phyloP scores from a whole-genome alignment of 2,888 invertebrate species.

The Epsilonema sp. region DNA sequence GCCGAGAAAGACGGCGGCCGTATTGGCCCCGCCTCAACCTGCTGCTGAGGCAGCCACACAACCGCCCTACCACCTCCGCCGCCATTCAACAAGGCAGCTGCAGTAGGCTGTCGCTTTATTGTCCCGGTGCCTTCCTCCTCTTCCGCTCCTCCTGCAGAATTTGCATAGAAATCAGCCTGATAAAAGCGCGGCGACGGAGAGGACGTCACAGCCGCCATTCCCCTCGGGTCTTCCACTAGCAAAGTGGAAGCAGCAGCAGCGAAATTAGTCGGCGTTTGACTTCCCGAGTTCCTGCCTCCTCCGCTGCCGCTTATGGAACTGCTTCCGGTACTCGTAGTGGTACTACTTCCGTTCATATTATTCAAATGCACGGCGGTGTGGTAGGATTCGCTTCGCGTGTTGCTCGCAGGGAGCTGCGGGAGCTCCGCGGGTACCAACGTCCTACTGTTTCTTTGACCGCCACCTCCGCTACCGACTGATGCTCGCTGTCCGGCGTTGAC shows the following conservation, averaged over 20 bases:
- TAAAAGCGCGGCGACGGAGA: not conserved
- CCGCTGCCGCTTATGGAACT: not conserved
- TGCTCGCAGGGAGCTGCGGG: constrained; percentile 2
- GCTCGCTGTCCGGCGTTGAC: not conserved
- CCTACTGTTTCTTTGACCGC: constrained; percentile 3
- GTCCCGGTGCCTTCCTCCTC: constrained; percentile 5
- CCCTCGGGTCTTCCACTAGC: not conserved
- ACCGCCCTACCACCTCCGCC: no score
- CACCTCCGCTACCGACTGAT: not conserved
- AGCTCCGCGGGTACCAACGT: constrained; percentile 5
- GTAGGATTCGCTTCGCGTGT: not conserved
- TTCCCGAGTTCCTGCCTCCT: no score
- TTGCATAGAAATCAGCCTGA: not conserved
- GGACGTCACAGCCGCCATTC: not conserved
- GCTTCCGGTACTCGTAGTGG: not conserved
- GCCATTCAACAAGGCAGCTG: no score
- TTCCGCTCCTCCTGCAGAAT: no score
- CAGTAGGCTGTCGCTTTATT: constrained; percentile 8
- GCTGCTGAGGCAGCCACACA: no score
- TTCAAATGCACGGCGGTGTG: not conserved
- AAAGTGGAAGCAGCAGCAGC: not conserved
- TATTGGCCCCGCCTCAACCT: no score
- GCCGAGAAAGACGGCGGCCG: not conserved
- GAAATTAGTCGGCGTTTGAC: not conserved
- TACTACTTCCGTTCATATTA: no score